These are phyloP conservation scores for Drosophila conformis DNA, from an alignment of 2,888 invertebrate genomes.

Conservation along the genomic window DNA sequence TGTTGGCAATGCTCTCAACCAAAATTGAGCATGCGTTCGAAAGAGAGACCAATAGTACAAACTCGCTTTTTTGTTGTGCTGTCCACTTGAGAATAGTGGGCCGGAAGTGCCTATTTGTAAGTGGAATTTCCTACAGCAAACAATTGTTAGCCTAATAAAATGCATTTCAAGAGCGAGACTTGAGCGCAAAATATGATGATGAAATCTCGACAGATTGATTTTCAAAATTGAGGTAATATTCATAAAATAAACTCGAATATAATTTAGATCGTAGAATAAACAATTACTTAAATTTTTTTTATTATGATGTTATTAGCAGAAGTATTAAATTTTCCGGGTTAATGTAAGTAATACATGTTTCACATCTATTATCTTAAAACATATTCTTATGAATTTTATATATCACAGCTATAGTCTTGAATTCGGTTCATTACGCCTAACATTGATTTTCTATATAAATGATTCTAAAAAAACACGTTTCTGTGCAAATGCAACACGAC, in stretches of 20 bases:
- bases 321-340: background rate
- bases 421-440: too few relatives aligned
- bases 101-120: conserved; percentile 64
- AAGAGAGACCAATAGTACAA: conserved; percentile 21
- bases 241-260: background rate
- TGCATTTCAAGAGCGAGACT: conserved; percentile 6
- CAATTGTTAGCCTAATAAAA: conserved; percentile 37
- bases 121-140: conserved; percentile 54
- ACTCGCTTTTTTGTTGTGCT: conserved; percentile 2
- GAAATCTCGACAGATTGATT: background rate
- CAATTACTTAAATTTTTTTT: background rate
- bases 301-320: too few relatives aligned
- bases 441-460: background rate
- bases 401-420: background rate
- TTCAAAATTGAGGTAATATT: background rate
- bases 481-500: background rate
- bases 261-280: background rate
- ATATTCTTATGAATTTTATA: background rate
- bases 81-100: conserved; percentile 30
- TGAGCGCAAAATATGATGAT: background rate
- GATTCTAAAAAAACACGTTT: background rate
- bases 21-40: conserved; percentile 19
- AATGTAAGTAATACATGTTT: too few relatives aligned
- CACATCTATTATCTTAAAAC: background rate
- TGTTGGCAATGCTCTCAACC: conserved; percentile 66